Conservation (phyloP, 2,888 invertebrate species). For the Peribatodes rhomboidaria region DNA sequence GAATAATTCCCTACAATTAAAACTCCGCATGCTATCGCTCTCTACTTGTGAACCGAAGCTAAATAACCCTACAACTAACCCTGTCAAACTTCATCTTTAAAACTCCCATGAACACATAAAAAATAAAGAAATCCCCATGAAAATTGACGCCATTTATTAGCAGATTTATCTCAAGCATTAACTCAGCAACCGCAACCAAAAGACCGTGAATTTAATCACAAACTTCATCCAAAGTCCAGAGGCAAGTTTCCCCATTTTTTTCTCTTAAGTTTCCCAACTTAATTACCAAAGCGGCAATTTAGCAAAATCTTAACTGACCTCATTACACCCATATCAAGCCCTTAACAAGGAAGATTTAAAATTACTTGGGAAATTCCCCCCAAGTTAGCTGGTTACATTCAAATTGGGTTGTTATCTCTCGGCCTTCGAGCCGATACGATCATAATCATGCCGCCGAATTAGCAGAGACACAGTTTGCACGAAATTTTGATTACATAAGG, state of each 20-base stretch:
- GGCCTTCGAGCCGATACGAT: slow-evolving; percentile 23
- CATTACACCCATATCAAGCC: slow-evolving; percentile 35
- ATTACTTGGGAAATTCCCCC: slow-evolving; percentile 36
- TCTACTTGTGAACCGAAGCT: too few relatives aligned
- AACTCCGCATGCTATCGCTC: too few relatives aligned
- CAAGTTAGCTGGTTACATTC: slow-evolving; percentile 35
- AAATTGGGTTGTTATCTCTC: slow-evolving; percentile 32
- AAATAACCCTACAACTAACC: too few relatives aligned
- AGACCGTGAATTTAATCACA: slow-evolving; percentile 24
- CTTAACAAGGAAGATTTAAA: slow-evolving; percentile 37
- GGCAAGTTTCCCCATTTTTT: slow-evolving; percentile 24
- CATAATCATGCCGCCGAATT: slow-evolving; percentile 14
- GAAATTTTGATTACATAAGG: slow-evolving; percentile 4
- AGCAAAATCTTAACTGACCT: slow-evolving; percentile 37
- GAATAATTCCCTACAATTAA: too few relatives aligned
- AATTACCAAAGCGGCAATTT: slow-evolving; percentile 32
- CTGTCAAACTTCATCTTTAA: too few relatives aligned
- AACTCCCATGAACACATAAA: too few relatives aligned
- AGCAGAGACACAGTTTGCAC: slow-evolving; percentile 16
- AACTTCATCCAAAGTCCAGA: slow-evolving; percentile 23
- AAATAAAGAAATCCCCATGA: too few relatives aligned
- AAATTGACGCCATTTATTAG: not conserved
- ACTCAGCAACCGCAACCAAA: slow-evolving; percentile 6
- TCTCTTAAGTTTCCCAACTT: slow-evolving; percentile 20
- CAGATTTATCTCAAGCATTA: not conserved